Percentiles rank a stretch among this genome's conserved stretches.
Evolutionary conservation across 1,140 invertebrate species (phyloP).

Genomic region (Aporrectodea caliginosa): DNA sequence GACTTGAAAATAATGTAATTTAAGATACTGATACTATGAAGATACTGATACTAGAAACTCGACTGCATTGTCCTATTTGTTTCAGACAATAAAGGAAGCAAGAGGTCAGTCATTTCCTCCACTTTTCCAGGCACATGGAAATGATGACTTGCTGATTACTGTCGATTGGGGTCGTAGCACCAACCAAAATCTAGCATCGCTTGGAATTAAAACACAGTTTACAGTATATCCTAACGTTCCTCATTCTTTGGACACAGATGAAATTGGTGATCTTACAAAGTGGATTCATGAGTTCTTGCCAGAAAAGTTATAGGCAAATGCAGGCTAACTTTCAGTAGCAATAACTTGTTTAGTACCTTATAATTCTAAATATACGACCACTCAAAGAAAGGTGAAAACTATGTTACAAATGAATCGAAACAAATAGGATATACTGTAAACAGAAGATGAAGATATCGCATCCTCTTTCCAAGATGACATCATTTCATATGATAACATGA

Average conservation of each 20-base stretch:
- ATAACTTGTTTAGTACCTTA: too few species aligned
- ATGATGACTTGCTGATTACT: slow-evolving; percentile 8
- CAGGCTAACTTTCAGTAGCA: too few species aligned
- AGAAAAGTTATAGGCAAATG: not conserved
- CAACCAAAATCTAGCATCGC: not conserved
- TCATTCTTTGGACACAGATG: not conserved
- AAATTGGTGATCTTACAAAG: slow-evolving; percentile 4
- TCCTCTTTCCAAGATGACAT: too few species aligned
- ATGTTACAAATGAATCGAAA: too few species aligned
- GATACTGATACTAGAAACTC: not conserved
- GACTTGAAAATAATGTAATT: not conserved
- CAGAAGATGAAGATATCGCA: too few species aligned
- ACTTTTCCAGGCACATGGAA: slow-evolving; percentile 23
- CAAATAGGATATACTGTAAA: too few species aligned
- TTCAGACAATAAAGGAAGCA: not conserved
- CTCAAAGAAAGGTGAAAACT: too few species aligned
- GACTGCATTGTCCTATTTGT: not conserved
- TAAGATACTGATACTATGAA: not conserved
- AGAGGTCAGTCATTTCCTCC: slow-evolving; percentile 8
- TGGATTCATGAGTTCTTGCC: slow-evolving; percentile 15
- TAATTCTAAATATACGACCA: too few species aligned
- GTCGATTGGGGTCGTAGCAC: slow-evolving; percentile 10
- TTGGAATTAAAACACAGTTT: slow-evolving; percentile 9
- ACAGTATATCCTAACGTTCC: not conserved
- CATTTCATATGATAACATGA: too few species aligned